Base-by-base conservation (phyloP, 2,797 vertebrate genomes). In the Eidolon dupreanum region DNA sequence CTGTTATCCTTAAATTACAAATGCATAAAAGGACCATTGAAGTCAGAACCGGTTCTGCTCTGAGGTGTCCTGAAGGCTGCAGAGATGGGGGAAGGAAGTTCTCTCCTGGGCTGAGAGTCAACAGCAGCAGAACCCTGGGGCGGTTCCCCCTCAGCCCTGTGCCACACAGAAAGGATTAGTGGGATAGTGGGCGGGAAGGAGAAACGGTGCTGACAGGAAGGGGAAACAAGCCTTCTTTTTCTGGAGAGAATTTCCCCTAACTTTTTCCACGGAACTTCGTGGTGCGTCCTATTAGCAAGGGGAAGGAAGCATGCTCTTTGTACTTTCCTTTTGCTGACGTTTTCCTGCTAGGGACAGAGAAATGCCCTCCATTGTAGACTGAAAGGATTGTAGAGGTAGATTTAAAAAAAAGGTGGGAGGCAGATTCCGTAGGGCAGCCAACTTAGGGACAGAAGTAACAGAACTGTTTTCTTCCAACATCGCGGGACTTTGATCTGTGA, bases 401-500 rank as follows among this genome's bases (percentile, higher is more conserved):
- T 61, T 81, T 5, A 16, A 36, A 51, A 28, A 66, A 68, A 16
- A 2, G 2, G 31, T 4, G 9, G 43, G 51, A 2, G 49, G 16
- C 43, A 51, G 66, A 46, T 57, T 79, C 51, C 53, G n/a, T 15
- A 33, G 57, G 74, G 46, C 73, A 88, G 65, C 6, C 75, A 63
- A 31, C 31, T 31, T 75, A 11, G 68, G 82, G 55, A 70, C n/a
- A 92, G 84, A 95, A 90, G 38, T 79, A 87, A 38, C 70, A 75
- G 71, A 92, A 41, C n/a, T 33, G 51, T 94, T 96, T 97, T 94
- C 93, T 91, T 90, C 53, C 75, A 55, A 19, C 28, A 28, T 74
- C 16, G 16, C 55, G 78, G 55, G 85, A 20, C 81, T 97, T 96
- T 97, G 96, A 98, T 96, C 61, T 90, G 82, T 77, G 79, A 91